Conservation (phyloP, 1,140 invertebrate species). For the Cherax destructor region DNA sequence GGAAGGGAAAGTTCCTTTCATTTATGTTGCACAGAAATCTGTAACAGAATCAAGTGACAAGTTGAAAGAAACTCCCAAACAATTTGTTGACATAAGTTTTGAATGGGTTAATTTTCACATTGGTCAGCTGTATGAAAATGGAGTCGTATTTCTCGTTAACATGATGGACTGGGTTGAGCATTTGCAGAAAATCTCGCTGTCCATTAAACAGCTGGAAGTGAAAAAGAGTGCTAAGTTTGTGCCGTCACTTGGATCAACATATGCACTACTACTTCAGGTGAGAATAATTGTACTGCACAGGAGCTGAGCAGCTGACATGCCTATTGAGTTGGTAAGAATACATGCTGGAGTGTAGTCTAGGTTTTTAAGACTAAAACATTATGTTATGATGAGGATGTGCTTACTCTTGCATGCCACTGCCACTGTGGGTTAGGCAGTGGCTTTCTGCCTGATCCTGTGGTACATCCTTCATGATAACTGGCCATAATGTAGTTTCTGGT, state of each 20-base stretch:
- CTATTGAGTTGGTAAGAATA: too few relatives aligned
- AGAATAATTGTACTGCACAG: not conserved
- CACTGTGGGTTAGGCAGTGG: too few relatives aligned
- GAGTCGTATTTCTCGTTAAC: conserved; percentile 45
- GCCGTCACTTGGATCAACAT: conserved; percentile 43
- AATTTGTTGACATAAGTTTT: conserved; percentile 19
- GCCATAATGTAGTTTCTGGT: too few relatives aligned
- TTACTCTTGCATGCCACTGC: too few relatives aligned
- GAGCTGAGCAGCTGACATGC: too few relatives aligned
- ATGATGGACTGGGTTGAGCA: conserved; percentile 20
- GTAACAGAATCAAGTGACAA: not conserved
- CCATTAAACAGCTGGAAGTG: conserved; percentile 35
- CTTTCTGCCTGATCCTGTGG: too few relatives aligned
- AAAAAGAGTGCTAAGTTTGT: conserved; percentile 25
- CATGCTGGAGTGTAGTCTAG: too few relatives aligned
- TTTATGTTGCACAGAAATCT: not conserved
- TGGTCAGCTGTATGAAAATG: conserved; percentile 47
- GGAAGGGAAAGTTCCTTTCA: conserved; percentile 14
- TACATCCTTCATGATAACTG: too few relatives aligned
- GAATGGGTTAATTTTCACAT: conserved; percentile 49
- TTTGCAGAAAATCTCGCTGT: conserved; percentile 17
- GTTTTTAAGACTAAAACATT: too few relatives aligned
- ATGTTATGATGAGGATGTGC: too few relatives aligned
- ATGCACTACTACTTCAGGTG: conserved; percentile 36
- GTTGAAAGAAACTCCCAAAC: not conserved